A percentile compares a stretch with the other conserved stretches of the same genome.
Evolutionary conservation across 2,888 invertebrate species (phyloP).

Genomic region (Tetropium fuscum): DNA sequence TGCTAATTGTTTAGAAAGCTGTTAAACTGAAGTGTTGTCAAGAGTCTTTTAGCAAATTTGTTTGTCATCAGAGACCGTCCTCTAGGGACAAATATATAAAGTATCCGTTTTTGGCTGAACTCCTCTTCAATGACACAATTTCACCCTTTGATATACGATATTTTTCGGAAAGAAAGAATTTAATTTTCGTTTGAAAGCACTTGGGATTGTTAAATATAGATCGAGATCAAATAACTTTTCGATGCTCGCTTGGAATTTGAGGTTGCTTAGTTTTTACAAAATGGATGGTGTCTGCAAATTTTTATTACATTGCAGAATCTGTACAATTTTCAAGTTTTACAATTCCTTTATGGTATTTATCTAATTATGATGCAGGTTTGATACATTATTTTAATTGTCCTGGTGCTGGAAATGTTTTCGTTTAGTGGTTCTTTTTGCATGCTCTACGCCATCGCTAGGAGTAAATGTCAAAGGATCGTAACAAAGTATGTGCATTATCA

Average conservation of each 20-base stretch:
- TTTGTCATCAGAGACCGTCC: constrained; percentile 14
- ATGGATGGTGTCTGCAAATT: too few species aligned
- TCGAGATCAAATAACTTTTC: too few species aligned
- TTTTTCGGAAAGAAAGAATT: constrained; percentile 4
- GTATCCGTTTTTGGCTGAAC: constrained; percentile 4
- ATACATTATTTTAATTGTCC: too few species aligned
- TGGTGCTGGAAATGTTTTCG: background rate
- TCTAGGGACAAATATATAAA: constrained; percentile 10
- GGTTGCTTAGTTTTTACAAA: too few species aligned
- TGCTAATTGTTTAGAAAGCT: too few species aligned
- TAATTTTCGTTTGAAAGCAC: constrained; percentile 3
- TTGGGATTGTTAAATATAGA: too few species aligned
- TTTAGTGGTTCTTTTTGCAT: background rate
- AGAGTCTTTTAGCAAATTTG: constrained; percentile 26
- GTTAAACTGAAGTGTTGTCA: too few species aligned
- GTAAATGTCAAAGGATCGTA: constrained; percentile 14
- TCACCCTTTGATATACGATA: constrained; percentile 13
- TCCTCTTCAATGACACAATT: constrained; percentile 1
- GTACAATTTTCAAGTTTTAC: too few species aligned
- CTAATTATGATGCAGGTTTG: too few species aligned
- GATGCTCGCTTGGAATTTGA: too few species aligned
- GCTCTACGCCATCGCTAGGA: background rate
- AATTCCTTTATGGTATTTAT: too few species aligned
- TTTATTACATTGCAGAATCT: too few species aligned
- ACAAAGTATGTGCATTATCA: constrained; percentile 19